Evolutionary conservation across 2,113 vertebrate genomes (phyloP).

Genomic region (Otus sunia): DNA sequence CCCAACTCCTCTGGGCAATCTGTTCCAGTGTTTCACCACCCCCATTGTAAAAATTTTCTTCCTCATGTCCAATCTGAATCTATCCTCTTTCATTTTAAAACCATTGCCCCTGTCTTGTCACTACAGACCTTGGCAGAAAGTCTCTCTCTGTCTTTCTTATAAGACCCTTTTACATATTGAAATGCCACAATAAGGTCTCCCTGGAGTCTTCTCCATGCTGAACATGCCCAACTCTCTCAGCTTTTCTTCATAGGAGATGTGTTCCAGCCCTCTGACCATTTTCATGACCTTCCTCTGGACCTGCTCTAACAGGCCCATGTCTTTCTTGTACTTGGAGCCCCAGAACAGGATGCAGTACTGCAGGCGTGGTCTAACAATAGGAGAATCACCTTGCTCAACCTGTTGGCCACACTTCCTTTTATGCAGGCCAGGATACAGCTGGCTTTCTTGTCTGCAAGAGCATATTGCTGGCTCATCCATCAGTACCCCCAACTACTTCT

Average conservation of each 20-base stretch:
- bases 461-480: not conserved
- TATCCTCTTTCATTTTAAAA: not conserved
- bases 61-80: not conserved
- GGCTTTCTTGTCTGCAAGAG: not conserved
- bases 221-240: not conserved
- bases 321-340: not conserved
- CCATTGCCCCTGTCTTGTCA: not conserved
- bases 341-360: not conserved
- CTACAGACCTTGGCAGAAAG: not conserved
- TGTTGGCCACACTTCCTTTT: not conserved
- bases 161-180: not conserved
- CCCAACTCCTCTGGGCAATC: not conserved
- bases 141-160: not conserved
- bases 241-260: too few species aligned
- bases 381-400: not conserved
- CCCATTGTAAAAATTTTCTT: not conserved
- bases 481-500: not conserved
- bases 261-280: not conserved
- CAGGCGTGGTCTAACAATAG: not conserved
- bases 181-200: not conserved
- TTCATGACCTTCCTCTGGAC: not conserved
- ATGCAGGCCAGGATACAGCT: fast-evolving
- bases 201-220: not conserved
- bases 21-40: not conserved
- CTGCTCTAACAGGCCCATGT: not conserved